These are phyloP conservation scores for Monarcha castaneiventris DNA, from an alignment of 2,113 vertebrate species.

Conservation along the genomic window DNA sequence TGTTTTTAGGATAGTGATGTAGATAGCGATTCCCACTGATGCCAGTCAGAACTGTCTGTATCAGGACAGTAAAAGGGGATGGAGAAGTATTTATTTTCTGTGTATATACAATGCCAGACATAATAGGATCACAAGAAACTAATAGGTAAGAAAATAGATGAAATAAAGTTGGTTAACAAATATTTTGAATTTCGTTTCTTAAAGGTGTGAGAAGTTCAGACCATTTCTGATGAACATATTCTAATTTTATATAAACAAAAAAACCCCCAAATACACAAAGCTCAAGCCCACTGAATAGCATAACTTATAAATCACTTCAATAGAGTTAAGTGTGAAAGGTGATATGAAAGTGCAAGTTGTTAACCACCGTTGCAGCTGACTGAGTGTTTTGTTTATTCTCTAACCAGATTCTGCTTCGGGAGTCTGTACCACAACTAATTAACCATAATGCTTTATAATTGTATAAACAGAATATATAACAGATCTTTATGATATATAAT, in stretches of 20 bases:
- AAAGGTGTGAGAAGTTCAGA: neutral
- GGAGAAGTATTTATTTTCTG: neutral
- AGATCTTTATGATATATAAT: slow-evolving; percentile 40
- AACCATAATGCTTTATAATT: slow-evolving; percentile 54
- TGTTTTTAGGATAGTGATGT: neutral
- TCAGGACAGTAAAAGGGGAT: neutral
- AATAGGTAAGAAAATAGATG: neutral
- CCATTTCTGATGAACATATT: neutral
- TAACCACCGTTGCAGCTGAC: neutral
- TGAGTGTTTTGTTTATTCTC: slow-evolving; percentile 22
- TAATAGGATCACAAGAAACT: neutral
- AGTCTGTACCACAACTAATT: slow-evolving; percentile 54
- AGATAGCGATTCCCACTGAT: neutral
- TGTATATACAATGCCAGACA: neutral
- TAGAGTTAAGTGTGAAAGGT: neutral
- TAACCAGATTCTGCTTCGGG: slow-evolving; percentile 37
- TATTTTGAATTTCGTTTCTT: neutral
- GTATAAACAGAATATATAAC: slow-evolving; percentile 51
- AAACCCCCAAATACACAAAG: neutral
- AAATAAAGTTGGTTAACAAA: neutral
- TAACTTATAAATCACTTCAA: slow-evolving; percentile 9
- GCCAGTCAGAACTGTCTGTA: neutral
- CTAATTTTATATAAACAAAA: neutral
- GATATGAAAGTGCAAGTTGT: slow-evolving; percentile 25
- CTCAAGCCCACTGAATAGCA: neutral